Base-by-base conservation (phyloP, 2,888 invertebrate genomes). In the Lordiphosa andalusiaca region DNA sequence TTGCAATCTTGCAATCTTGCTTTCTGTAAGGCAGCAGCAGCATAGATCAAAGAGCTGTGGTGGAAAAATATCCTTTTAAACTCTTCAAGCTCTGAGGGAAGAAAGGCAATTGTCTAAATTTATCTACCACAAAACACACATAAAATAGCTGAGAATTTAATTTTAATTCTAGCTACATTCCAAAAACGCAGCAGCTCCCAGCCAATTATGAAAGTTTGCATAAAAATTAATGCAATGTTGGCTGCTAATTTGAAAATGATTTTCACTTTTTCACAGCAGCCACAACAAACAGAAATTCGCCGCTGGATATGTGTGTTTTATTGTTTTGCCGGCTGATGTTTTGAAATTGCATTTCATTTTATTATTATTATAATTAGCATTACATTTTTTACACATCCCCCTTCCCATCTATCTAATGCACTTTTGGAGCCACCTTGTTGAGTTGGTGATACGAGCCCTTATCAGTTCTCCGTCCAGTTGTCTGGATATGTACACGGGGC, bases 381-480 rank as follows among this genome's bases (percentile, higher is more conserved):
- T 25, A 25, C 23, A 25, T 25, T 25, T 25, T 25, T 25, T 6
- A 25, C 2, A 6, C n/a, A n/a, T n/a, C n/a, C n/a, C n/a, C n/a
- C n/a, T n/a, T n/a, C n/a, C n/a, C n/a, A n/a, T n/a, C 9, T 10
- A 30, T 30, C 30, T 30, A 30, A 30, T 30, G 30, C 30, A 30
- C 30, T 30, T 30, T 30, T 30, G 3, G 30, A n/a, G n/a, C n/a
- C 39, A 19, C 7, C 39, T 46, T 83, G 88, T 81, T 86, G 84
- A 83, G 48, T 70, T 85, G 90, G 90, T 88, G 91, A 90, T 93
- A 93, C 94, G 93, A 93, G 96, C 96, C 96, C 96, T 96, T 96
- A 96, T 96, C 96, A 96, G 96, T 96, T 96, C 96, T 97, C 96
- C 96, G 96, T 97, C 96, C 96, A 96, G 96, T 96, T 90, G 94